Percentiles rank a stretch among this genome's conserved stretches.
Conservation (phyloP, 2,797 vertebrate genomes). For the Leptodactylus fallax region DNA sequence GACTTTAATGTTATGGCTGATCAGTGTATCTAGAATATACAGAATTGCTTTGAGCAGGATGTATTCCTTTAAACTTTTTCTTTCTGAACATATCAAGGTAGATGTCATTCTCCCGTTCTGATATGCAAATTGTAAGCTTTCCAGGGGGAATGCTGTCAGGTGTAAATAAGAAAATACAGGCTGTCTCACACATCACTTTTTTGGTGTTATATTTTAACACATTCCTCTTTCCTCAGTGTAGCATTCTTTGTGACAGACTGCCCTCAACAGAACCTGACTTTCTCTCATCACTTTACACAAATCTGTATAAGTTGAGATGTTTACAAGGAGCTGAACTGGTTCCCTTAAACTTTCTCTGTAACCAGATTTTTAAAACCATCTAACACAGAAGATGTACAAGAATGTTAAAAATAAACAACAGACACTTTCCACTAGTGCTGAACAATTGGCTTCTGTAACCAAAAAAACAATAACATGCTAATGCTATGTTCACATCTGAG, state of each 20-base stretch:
- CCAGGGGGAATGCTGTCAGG: slow-evolving; percentile 30
- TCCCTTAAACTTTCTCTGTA: neutral
- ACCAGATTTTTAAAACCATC: neutral
- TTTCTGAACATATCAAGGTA: neutral
- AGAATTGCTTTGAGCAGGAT: neutral
- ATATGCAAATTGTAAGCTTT: slow-evolving; percentile 14
- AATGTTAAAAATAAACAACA: no score
- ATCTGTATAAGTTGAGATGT: neutral
- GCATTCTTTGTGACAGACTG: neutral
- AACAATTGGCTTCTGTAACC: no score
- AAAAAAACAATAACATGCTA: no score
- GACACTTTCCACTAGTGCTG: no score
- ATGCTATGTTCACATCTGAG: no score
- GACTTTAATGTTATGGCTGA: no score
- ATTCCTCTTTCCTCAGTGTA: neutral
- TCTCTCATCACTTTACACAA: neutral
- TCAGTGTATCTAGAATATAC: no score
- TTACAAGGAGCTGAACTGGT: neutral
- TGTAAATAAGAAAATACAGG: slow-evolving; percentile 34
- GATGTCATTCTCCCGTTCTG: neutral
- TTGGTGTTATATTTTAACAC: slow-evolving; percentile 1
- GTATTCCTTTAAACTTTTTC: neutral
- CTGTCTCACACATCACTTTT: slow-evolving; percentile 31
- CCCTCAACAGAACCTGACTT: slow-evolving; percentile 10
- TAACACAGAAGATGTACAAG: neutral